Evolutionary conservation across 2,888 invertebrate genomes (phyloP).

Genomic region (Cheilosia grossa): DNA sequence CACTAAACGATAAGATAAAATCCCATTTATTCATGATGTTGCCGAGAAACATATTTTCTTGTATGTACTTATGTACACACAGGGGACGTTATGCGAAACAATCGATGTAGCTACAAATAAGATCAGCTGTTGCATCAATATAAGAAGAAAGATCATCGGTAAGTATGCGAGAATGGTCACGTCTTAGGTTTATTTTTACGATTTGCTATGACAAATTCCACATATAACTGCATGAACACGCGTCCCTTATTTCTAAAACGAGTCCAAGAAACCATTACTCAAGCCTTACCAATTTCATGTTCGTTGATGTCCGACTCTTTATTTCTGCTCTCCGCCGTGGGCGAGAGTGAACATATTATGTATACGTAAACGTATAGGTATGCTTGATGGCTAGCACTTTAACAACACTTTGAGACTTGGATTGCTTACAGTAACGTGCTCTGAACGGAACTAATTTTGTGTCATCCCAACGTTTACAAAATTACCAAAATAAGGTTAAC

Average conservation of each 20-base stretch:
- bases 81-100: background rate
- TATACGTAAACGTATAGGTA: background rate
- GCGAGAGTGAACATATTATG: constrained; percentile 17
- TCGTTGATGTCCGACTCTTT: constrained; percentile 45
- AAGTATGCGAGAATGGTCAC: constrained; percentile 53
- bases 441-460: constrained; percentile 47
- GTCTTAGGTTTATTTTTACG: constrained; percentile 59
- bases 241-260: constrained; percentile 73
- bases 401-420: constrained; percentile 40
- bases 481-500: constrained; percentile 52
- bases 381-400: constrained; percentile 8
- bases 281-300: constrained; percentile 48
- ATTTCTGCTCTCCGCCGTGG: constrained; percentile 47
- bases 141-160: constrained; percentile 36
- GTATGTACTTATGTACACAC: background rate
- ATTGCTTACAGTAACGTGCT: constrained; percentile 30
- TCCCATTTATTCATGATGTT: constrained; percentile 27
- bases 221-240: constrained; percentile 81
- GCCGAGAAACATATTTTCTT: constrained; percentile 27
- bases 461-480: constrained; percentile 45
- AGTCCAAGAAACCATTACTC: constrained; percentile 60
- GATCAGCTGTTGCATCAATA: constrained; percentile 47
- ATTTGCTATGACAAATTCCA: constrained; percentile 79
- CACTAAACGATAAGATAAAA: constrained; percentile 61
- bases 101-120: constrained; percentile 23